phyloP scores from a whole-genome alignment of 2,888 invertebrate genomes.

The Oscheius onirici region DNA sequence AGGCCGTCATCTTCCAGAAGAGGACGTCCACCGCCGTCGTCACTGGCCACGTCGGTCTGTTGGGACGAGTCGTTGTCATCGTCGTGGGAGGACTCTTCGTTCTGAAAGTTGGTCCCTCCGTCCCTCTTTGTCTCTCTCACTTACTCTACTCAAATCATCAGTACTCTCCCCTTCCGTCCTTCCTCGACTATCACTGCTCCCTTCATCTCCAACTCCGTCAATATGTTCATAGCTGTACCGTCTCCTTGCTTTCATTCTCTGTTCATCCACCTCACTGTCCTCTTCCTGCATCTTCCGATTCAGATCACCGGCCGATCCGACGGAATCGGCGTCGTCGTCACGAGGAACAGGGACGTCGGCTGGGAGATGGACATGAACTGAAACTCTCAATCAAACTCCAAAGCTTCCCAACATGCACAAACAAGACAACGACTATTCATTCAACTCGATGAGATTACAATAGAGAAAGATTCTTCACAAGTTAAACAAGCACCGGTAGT shows the following conservation, averaged over 20 bases:
- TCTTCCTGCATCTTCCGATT: constrained; percentile 38
- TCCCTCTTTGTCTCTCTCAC: not conserved
- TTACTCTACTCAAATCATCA: constrained; percentile 34
- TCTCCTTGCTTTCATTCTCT: constrained; percentile 48
- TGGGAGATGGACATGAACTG: constrained; percentile 9
- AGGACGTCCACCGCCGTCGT: constrained; percentile 54
- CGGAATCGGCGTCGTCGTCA: constrained; percentile 40
- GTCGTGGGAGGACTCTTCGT: constrained; percentile 48
- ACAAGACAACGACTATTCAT: constrained; percentile 12
- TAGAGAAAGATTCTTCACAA: not conserved
- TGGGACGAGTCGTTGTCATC: constrained; percentile 48
- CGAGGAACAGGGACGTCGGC: not conserved
- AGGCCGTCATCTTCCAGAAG: constrained; percentile 57
- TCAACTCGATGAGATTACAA: constrained; percentile 1
- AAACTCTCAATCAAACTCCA: no score
- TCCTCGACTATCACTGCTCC: constrained; percentile 48
- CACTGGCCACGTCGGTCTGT: constrained; percentile 44
- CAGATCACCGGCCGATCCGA: constrained; percentile 46
- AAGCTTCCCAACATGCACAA: no score
- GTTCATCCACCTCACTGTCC: constrained; percentile 53
- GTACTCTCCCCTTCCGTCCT: constrained; percentile 49
- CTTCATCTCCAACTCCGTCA: constrained; percentile 61
- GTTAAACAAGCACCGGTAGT: constrained; percentile 15
- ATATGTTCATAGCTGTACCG: constrained; percentile 55
- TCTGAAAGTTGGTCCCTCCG: constrained; percentile 17